Base-by-base conservation (phyloP, 2,888 invertebrate genomes). In the Graphium colonna region DNA sequence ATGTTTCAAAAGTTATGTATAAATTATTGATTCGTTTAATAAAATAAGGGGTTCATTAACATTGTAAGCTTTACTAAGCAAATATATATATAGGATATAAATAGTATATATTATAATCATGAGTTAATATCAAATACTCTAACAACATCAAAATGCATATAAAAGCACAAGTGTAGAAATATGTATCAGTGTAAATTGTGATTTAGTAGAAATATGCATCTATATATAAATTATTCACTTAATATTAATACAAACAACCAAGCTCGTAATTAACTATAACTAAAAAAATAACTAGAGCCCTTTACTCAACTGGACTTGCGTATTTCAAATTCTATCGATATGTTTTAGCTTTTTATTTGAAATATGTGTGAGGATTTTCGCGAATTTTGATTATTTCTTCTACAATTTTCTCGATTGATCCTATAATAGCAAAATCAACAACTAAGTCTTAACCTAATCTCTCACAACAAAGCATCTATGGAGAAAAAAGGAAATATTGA, bases 201-300 rank as follows among this genome's bases (percentile, higher is more conserved):
- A 49, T 49, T 41, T 41, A 49, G 33, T 49, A 41, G 18, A 49
- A 33, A 47, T 39, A 41, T 42, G 31, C 13, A 41, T 16, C n/a
- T 49, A 42, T 40, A 36, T 12, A 49, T 26, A 40, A 49, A 18
- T 41, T 33, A 18, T 41, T 49, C n/a, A 33, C 40, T 49, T 41
- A 49, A 36, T 13, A 36, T 3, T 36, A 36, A 12, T 36, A n/a
- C 17, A 41, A 49, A 41, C 28, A 41, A 41, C 33, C 49, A 41
- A 49, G 31, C 41, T 51, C 41, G 17, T 12, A 3, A 36, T 12
- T 36, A 36, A 12, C 4, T 12, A 36, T 4, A 12, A 36, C 1
- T 31, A 31, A 31, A 33, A 33, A 36, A 36, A 12, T 36, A 36
- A 12, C 12, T 36, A 12, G 4, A n/a, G 12, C n/a, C 36, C 36